These are phyloP conservation scores for Tryphoninae sp. DNA, from an alignment of 2,888 invertebrate species.

Conservation along the genomic window DNA sequence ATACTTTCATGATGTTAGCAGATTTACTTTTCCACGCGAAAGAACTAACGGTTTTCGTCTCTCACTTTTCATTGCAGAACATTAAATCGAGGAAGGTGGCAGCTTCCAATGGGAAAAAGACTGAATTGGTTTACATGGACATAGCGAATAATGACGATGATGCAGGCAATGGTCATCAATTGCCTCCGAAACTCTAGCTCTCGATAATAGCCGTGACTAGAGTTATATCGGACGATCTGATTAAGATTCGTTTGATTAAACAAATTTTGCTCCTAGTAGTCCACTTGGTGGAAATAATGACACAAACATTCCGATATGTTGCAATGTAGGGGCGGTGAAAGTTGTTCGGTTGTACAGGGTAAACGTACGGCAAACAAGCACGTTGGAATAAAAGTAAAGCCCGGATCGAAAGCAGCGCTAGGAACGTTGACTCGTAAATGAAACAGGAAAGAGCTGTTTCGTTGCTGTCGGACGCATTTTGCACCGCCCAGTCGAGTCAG, in stretches of 20 bases:
- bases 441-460: slow-evolving; percentile 11
- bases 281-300: slow-evolving; percentile 15
- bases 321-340: slow-evolving; percentile 9
- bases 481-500: slow-evolving; percentile 12
- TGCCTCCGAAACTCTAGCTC: slow-evolving; percentile 69
- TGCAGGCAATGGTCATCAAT: slow-evolving; percentile 70
- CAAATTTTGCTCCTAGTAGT: slow-evolving; percentile 36
- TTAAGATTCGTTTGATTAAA: slow-evolving; percentile 21
- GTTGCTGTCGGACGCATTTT: slow-evolving; percentile 1
- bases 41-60: not conserved
- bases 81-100: slow-evolving; percentile 64
- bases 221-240: slow-evolving; percentile 8
- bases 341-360: slow-evolving; percentile 52
- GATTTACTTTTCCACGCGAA: no score
- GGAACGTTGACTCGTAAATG: slow-evolving; percentile 18
- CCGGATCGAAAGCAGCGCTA: slow-evolving; percentile 27
- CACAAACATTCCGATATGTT: slow-evolving; percentile 40
- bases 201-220: not conserved
- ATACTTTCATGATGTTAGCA: not conserved
- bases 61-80: slow-evolving; percentile 59
- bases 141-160: slow-evolving; percentile 71
- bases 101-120: slow-evolving; percentile 70
- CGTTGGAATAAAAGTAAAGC: not conserved
- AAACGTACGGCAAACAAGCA: slow-evolving; percentile 6
- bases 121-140: slow-evolving; percentile 76